Conservation (phyloP, 2,113 vertebrate genomes). For the Tricholaema leucomelas region DNA sequence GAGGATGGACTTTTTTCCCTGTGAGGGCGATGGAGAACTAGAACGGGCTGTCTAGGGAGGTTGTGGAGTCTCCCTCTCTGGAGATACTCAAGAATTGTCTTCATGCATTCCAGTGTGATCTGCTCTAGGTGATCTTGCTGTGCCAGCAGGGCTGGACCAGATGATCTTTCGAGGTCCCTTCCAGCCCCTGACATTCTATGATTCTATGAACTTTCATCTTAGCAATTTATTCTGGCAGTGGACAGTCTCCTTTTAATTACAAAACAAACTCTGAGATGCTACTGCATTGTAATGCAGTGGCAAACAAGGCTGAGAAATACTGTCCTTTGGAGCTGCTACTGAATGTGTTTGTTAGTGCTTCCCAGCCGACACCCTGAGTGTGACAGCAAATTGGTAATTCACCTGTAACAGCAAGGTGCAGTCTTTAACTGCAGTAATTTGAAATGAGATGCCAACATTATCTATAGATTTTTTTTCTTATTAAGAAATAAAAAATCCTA, state of each 20-base stretch:
- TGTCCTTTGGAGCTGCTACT: not conserved
- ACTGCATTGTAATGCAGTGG: not conserved
- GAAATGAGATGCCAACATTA: not conserved
- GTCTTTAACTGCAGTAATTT: not conserved
- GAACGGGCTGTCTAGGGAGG: too few species aligned
- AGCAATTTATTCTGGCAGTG: not conserved
- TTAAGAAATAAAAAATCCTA: not conserved
- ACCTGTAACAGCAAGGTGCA: not conserved
- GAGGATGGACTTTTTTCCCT: too few species aligned
- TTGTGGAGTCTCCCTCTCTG: too few species aligned
- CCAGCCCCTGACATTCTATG: too few species aligned
- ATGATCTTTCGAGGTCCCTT: too few species aligned
- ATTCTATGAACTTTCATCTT: not conserved
- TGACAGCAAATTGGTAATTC: not conserved
- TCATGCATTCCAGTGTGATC: too few species aligned
- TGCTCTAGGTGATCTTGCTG: too few species aligned
- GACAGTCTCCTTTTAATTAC: not conserved
- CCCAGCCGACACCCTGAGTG: not conserved
- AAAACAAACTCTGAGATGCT: not conserved
- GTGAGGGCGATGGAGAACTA: too few species aligned
- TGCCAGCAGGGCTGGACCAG: too few species aligned
- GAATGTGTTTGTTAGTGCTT: not conserved
- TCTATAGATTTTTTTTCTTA: not conserved
- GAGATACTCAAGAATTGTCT: too few species aligned
- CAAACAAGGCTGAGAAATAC: not conserved